phyloP scores from a whole-genome alignment of 1,140 invertebrate species.

The Drosophila nigrodunni region DNA sequence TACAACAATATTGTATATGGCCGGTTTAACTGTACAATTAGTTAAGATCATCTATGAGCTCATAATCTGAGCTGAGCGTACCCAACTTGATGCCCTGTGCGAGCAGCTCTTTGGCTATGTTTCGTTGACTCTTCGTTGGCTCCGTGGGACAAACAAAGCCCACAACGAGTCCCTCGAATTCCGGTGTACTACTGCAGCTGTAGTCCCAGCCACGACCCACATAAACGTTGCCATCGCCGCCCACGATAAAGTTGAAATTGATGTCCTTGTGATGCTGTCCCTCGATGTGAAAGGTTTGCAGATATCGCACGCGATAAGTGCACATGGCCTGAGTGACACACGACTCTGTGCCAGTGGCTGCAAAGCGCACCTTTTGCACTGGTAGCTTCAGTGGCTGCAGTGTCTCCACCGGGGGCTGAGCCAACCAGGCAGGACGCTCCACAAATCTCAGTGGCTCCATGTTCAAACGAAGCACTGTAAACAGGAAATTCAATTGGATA shows the following conservation, averaged over 20 bases:
- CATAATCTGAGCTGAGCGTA: slow-evolving; percentile 86
- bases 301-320: slow-evolving; percentile 79
- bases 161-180: slow-evolving; percentile 40
- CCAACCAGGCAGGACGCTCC: slow-evolving; percentile 86
- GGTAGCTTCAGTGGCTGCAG: slow-evolving; percentile 84
- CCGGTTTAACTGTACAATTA: neutral
- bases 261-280: slow-evolving; percentile 86
- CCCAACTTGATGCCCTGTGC: slow-evolving; percentile 86
- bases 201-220: slow-evolving; percentile 88
- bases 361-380: slow-evolving; percentile 83
- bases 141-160: slow-evolving; percentile 50
- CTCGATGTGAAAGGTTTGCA: slow-evolving; percentile 88
- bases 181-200: slow-evolving; percentile 67
- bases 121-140: slow-evolving; percentile 37
- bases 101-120: slow-evolving; percentile 68
- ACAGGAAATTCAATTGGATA: neutral
- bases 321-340: slow-evolving; percentile 62
- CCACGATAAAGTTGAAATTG: slow-evolving; percentile 91
- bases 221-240: slow-evolving; percentile 89
- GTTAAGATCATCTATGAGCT: slow-evolving; percentile 86
- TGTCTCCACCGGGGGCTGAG: slow-evolving; percentile 85
- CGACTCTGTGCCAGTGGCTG: slow-evolving; percentile 22
- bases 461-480: slow-evolving; percentile 58
- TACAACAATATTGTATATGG: neutral
- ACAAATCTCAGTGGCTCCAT: slow-evolving; percentile 78